Conservation (phyloP, 2,888 invertebrate species). For the Patella depressa region DNA sequence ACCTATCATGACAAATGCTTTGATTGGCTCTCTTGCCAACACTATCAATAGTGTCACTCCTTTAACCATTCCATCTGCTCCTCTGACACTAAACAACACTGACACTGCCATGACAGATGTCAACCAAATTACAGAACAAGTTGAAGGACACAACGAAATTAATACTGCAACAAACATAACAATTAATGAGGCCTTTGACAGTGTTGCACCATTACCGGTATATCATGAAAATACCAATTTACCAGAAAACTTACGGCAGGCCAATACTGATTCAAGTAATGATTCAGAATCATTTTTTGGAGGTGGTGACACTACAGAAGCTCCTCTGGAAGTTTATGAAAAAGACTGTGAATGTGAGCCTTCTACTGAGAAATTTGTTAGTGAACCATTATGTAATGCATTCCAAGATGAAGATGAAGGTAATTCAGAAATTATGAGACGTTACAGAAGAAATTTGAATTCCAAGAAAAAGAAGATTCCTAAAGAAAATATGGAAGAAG, state of each 20-base stretch:
- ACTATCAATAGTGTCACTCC: slow-evolving; percentile 15
- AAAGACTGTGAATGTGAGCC: slow-evolving; percentile 18
- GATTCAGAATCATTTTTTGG: background rate
- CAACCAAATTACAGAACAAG: no score
- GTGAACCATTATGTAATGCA: background rate
- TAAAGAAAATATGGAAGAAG: background rate
- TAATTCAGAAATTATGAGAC: background rate
- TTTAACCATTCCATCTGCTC: slow-evolving; percentile 4
- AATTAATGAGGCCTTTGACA: background rate
- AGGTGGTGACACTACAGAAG: slow-evolving; percentile 12
- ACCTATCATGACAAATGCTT: slow-evolving; percentile 34
- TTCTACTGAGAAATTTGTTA: slow-evolving; percentile 9
- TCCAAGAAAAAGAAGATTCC: background rate
- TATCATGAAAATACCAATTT: background rate
- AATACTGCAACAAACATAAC: slow-evolving; percentile 17
- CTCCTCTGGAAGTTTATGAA: slow-evolving; percentile 18
- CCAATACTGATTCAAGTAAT: background rate
- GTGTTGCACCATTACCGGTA: background rate
- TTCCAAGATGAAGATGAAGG: background rate
- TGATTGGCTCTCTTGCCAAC: slow-evolving; percentile 30
- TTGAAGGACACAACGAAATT: background rate
- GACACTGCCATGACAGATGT: slow-evolving; percentile 7
- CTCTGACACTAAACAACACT: slow-evolving; percentile 8
- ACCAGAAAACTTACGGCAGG: background rate
- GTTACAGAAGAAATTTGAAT: background rate